Evolutionary conservation across 2,113 vertebrate genomes (phyloP).

Genomic region (Ceyx melanurus): DNA sequence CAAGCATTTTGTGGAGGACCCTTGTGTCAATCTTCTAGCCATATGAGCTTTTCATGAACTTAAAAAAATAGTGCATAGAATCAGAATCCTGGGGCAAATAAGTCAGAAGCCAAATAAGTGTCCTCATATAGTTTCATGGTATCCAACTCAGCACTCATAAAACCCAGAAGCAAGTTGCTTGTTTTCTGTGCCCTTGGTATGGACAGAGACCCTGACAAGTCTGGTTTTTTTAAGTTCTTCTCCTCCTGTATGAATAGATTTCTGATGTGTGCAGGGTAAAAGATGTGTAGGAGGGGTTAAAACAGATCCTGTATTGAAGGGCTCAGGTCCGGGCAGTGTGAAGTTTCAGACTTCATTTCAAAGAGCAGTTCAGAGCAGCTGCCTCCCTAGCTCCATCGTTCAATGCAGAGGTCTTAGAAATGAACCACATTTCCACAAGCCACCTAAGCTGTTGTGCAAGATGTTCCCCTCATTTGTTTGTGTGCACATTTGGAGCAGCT

Average conservation of each 20-base stretch:
- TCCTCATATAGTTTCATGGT: background rate
- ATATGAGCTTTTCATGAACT: background rate
- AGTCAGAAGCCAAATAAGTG: background rate
- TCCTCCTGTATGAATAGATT: background rate
- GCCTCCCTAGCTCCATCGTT: background rate
- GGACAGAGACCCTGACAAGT: background rate
- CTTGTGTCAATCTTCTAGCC: background rate
- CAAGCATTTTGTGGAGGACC: background rate
- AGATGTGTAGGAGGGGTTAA: background rate
- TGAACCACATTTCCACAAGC: background rate
- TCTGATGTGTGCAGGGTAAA: background rate
- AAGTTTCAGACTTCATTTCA: background rate
- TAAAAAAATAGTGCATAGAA: background rate
- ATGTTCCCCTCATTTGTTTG: background rate
- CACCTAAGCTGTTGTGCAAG: background rate
- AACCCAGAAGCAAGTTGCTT: background rate
- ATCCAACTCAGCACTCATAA: background rate
- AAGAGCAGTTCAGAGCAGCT: background rate
- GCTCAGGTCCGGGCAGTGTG: accelerated
- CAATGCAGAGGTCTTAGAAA: accelerated
- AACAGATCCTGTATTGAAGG: background rate
- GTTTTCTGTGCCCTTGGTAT: background rate
- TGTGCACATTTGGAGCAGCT: background rate
- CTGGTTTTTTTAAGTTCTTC: background rate
- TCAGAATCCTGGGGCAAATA: background rate